phyloP scores from a whole-genome alignment of 2,888 invertebrate genomes.

The Pogonocherus hispidulus region DNA sequence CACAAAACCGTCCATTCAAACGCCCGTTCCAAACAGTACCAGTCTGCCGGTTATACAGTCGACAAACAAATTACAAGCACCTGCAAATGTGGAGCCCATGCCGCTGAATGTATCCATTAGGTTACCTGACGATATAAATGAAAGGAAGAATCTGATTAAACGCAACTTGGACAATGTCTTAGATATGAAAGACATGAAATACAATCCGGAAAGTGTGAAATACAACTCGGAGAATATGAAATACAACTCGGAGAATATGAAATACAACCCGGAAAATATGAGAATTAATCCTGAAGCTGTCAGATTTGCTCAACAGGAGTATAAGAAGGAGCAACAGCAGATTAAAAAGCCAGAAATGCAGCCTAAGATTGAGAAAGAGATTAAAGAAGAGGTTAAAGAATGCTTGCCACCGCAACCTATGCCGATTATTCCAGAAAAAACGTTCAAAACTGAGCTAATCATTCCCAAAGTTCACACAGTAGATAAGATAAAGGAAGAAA shows the following conservation, averaged over 20 bases:
- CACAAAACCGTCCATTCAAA: constrained; percentile 8
- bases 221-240: constrained; percentile 49
- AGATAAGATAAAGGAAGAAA: constrained; percentile 68
- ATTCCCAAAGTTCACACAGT: constrained; percentile 74
- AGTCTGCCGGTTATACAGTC: constrained; percentile 58
- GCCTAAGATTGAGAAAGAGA: constrained; percentile 51
- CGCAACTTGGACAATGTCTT: constrained; percentile 57
- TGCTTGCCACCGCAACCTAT: constrained; percentile 53
- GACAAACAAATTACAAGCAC: constrained; percentile 47
- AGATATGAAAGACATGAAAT: constrained; percentile 58
- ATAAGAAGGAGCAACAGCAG: constrained; percentile 58
- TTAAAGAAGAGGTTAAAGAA: constrained; percentile 58
- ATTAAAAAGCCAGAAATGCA: constrained; percentile 56
- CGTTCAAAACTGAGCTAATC: constrained; percentile 74
- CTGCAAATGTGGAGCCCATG: constrained; percentile 51
- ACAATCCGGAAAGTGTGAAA: constrained; percentile 51
- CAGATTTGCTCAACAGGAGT: constrained; percentile 41
- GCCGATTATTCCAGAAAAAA: constrained; percentile 58
- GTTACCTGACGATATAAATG: constrained; percentile 66
- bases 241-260: constrained; percentile 47
- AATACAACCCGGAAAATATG: constrained; percentile 48
- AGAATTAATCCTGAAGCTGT: constrained; percentile 40
- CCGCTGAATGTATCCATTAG: constrained; percentile 67
- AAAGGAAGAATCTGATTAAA: constrained; percentile 67
- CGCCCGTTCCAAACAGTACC: constrained; percentile 39